Base-by-base conservation (phyloP, 2,888 invertebrate genomes). In the Orchesellides sinensis region DNA sequence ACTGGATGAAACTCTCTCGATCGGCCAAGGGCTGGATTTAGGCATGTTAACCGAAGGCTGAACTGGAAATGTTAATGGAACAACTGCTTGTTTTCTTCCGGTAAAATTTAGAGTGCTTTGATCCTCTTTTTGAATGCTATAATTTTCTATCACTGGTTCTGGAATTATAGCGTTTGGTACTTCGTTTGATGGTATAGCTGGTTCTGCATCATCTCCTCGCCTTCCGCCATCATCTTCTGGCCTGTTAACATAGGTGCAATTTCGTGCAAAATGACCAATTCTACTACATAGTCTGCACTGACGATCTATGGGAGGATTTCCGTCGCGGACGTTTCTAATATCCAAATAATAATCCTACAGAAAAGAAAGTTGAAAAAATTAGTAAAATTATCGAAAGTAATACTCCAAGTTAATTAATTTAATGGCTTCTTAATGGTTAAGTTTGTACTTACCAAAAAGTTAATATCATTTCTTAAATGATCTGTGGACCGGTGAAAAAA, bases 221-320 rank as follows among this genome's bases (percentile, higher is more conserved):
- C 56, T 23, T 1, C 8, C 19, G 12, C 5, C 56, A 25, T 66
- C 66, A 8, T 78, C 72, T 12, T 80, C 80, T 12, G 54, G 72
- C 17, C 74, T 66, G 14, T 81, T 73, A 3, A 66, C 85, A 54
- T 84, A 80, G 0, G 90, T 90, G 84, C 92, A 92, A 49, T 91
- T 91, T 70, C 90, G 90, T 4, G 90, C 90, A 82, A 91, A 90
- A 87, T 92, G 92, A 2, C 92, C 92, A 79, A 92, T 92, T 86
- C 91, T 91, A 69, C 91, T 91, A 88, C 92, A 92, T 17, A 89
- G 88, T 19, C 91, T 89, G 88, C 92, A 92, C 23, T 91, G 91
- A 27, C 92, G 89, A 86, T 92, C 92, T 87, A 91, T 91, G 0
- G 92, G 92, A 1, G 91, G 91, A 83, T 89, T 88, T 84, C 90